These are phyloP conservation scores for Petrocephalus sullivani DNA, from an alignment of 2,797 vertebrate genomes.

Conservation along the genomic window DNA sequence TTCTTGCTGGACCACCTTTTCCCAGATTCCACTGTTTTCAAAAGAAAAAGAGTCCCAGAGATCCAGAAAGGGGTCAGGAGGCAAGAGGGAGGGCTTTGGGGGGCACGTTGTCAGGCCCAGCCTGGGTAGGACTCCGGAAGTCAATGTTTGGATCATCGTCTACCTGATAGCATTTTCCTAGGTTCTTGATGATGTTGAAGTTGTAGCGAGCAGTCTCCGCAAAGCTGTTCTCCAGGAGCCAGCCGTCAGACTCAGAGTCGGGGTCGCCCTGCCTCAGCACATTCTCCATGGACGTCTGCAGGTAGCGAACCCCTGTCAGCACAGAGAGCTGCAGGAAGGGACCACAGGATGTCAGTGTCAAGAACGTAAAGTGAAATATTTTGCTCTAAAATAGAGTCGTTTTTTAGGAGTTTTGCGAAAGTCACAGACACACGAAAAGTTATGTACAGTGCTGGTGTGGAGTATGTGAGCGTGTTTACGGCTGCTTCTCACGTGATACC, in stretches of 20 bases:
- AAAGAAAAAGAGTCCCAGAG: not conserved
- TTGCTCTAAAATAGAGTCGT: not conserved
- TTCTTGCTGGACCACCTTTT: not conserved
- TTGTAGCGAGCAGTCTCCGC: slow-evolving; percentile 75
- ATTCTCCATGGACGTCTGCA: slow-evolving; percentile 83
- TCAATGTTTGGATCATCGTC: slow-evolving; percentile 69
- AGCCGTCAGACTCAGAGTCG: slow-evolving; percentile 72
- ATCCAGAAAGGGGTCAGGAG: slow-evolving; percentile 23
- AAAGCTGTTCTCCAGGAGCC: slow-evolving; percentile 79
- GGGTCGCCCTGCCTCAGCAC: slow-evolving; percentile 65
- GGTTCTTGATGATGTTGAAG: slow-evolving; percentile 74
- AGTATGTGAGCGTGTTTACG: not conserved
- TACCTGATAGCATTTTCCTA: slow-evolving; percentile 76
- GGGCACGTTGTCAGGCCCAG: slow-evolving; percentile 44
- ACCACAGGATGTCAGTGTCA: not conserved
- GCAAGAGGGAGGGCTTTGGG: slow-evolving; percentile 45
- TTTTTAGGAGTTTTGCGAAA: not conserved
- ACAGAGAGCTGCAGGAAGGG: slow-evolving; percentile 66
- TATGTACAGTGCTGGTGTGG: too few species aligned
- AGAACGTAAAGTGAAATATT: not conserved
- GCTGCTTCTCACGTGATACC: too few species aligned
- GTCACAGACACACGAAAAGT: too few species aligned
- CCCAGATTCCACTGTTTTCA: not conserved
- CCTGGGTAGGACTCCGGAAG: slow-evolving; percentile 47
- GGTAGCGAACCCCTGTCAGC: slow-evolving; percentile 76